Conservation (phyloP, 2,888 invertebrate species). For the Siphlonurus alternatus region DNA sequence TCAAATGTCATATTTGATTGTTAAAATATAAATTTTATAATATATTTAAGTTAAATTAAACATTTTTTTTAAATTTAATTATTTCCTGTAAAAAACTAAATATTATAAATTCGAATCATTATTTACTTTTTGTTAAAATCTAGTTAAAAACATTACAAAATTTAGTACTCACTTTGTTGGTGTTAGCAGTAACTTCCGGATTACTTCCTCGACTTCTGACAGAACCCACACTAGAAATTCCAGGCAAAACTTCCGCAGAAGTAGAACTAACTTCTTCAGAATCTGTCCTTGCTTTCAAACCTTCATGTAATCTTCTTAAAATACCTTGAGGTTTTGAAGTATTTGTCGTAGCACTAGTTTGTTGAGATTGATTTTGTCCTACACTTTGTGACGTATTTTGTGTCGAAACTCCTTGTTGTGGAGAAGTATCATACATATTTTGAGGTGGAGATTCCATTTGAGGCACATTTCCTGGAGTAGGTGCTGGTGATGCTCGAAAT, state of each 20-base stretch:
- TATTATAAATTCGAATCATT: too few species aligned
- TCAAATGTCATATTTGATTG: too few species aligned
- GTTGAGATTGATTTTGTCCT: neutral
- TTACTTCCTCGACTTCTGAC: neutral
- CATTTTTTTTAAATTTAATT: too few species aligned
- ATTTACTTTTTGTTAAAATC: too few species aligned
- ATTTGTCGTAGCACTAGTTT: slow-evolving; percentile 2
- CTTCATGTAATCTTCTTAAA: neutral
- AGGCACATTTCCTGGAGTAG: neutral
- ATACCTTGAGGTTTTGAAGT: neutral
- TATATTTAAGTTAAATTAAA: too few species aligned
- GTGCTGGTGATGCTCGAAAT: slow-evolving; percentile 10
- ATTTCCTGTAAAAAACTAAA: too few species aligned
- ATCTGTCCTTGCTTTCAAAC: slow-evolving; percentile 1
- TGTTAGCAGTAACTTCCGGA: neutral
- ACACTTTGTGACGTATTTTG: neutral
- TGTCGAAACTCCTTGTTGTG: neutral
- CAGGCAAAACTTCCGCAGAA: neutral
- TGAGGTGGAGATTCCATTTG: neutral
- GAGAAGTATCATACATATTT: neutral
- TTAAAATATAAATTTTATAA: too few species aligned
- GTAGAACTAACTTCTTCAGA: slow-evolving; percentile 5
- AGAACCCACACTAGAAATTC: neutral
- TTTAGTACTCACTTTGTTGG: neutral
- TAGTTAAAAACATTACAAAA: too few species aligned